These are phyloP conservation scores for Nomada ferruginata DNA, from an alignment of 2,888 invertebrate genomes.

Conservation along the genomic window DNA sequence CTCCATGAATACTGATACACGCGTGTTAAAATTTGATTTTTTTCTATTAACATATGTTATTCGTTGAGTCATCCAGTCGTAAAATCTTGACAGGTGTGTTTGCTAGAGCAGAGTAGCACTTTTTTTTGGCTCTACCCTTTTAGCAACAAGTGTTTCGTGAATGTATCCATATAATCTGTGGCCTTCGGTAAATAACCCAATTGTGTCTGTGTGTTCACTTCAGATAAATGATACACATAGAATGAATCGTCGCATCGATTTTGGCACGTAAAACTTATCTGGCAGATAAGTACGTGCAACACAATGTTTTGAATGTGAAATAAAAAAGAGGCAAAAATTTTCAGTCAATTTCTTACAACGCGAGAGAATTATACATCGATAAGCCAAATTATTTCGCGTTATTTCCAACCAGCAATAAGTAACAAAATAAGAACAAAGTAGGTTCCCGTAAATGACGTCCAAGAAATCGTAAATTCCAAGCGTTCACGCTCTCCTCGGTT, in stretches of 20 bases:
- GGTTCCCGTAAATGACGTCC: background rate
- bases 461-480: slow-evolving; percentile 27
- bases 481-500: slow-evolving; percentile 35
- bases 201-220: background rate
- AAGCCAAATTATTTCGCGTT: no score
- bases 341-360: no score
- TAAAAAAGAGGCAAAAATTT: no score
- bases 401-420: no score
- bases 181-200: slow-evolving; percentile 1
- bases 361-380: no score
- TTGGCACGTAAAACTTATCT: no score
- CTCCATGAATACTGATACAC: background rate
- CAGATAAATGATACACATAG: background rate
- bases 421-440: background rate
- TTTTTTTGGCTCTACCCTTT: background rate
- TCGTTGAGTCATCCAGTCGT: background rate
- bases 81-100: background rate
- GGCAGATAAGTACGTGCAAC: no score
- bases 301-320: no score
- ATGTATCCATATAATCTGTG: background rate
- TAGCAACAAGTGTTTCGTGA: slow-evolving; percentile 29
- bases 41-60: no score
- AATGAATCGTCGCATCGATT: no score
- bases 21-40: background rate
- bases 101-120: background rate